These are phyloP conservation scores for Helleia helle DNA, from an alignment of 2,888 invertebrate genomes.

Conservation along the genomic window DNA sequence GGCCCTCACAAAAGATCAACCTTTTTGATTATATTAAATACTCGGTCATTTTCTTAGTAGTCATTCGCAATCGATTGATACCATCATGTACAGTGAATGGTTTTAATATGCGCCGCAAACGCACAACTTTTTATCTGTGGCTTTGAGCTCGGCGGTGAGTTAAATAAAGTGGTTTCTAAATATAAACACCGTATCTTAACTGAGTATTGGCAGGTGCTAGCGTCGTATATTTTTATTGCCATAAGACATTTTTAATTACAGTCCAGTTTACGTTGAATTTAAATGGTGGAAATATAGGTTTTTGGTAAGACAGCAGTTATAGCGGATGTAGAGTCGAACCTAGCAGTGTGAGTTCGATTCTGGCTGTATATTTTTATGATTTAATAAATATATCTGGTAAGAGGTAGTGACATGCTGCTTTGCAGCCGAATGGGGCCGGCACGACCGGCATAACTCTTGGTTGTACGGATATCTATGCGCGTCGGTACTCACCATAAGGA, in stretches of 20 bases:
- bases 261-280: constrained; percentile 22
- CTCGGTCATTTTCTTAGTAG: constrained; percentile 7
- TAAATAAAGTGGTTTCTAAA: constrained; percentile 72
- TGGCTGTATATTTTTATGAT: too few species aligned
- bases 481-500: too few species aligned
- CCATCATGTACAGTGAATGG: constrained; percentile 66
- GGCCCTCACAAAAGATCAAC: background rate
- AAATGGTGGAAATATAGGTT: too few species aligned
- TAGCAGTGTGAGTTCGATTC: too few species aligned
- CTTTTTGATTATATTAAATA: background rate
- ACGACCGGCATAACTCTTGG: too few species aligned
- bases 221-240: constrained; percentile 39
- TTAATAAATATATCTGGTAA: too few species aligned
- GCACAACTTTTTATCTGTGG: constrained; percentile 59
- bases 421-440: too few species aligned
- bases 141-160: constrained; percentile 61
- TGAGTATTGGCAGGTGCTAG: constrained; percentile 68
- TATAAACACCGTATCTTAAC: constrained; percentile 69
- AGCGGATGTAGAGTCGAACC: too few species aligned
- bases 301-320: too few species aligned
- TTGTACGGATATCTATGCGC: too few species aligned
- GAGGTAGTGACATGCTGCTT: too few species aligned
- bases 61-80: constrained; percentile 44
- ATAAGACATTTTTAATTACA: constrained; percentile 67
- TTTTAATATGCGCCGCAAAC: constrained; percentile 18